Base-by-base conservation (phyloP, 2,888 invertebrate species). In the Tethea ocularis region DNA sequence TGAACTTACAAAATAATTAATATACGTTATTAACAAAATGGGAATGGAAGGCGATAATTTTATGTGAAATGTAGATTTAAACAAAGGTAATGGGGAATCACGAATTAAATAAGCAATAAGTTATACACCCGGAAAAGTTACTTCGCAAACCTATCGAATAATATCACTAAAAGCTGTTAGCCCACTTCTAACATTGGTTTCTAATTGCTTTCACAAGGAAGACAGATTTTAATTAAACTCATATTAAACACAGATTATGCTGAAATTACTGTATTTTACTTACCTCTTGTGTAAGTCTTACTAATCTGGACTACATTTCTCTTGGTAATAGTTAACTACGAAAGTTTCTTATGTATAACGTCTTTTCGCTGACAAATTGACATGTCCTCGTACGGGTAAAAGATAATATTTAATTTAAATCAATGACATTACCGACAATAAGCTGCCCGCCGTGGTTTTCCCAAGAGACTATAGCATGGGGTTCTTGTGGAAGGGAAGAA, bases 151-250 rank as follows among this genome's bases (percentile, higher is more conserved):
- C 10, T 20, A 46, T 46, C 46, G 46, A 46, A 46, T 46, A 46
- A 46, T 46, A 46, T 46, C 17, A 46, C 46, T 46, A 15, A 46
- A 20, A 46, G 46, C 46, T 20, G 17, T 46, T 46, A 10, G 46
- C 20, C 46, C 46, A 46, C 46, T 46, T 46, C 46, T 46, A 20
- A 46, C 46, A 20, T 38, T n/a, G 2, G 20, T 46, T 46, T 46
- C 46, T 46, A 46, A 46, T 46, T 46, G 46, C 46, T 20, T 46
- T 46, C 46, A 46, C 46, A 20, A 46, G 46, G 46, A 20, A 46
- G 20, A 46, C 46, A 46, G 1, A 46, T 46, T 46, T 10, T 46
- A 46, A 46, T 46, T 46, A 46, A 41, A 41, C 41, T 41, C 41
- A 41, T 41, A 41, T n/a, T 17, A 41, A 20, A 20, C 46, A 20